phyloP scores from a whole-genome alignment of 2,888 invertebrate species.

The Blastobasis lacticolella region DNA sequence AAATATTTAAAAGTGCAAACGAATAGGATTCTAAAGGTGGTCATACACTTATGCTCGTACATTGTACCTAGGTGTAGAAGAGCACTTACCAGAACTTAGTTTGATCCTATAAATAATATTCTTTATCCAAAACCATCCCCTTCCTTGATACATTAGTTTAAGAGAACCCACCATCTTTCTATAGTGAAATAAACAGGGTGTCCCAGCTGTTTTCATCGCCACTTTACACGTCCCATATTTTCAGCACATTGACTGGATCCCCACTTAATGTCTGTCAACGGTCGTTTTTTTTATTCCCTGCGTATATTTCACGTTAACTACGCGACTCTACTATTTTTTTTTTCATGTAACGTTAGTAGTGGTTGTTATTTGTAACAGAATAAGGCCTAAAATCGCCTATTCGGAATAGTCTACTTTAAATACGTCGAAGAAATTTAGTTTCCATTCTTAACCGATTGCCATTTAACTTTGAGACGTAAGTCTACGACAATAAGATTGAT shows the following conservation, averaged over 20 bases:
- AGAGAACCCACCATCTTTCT: too few relatives aligned
- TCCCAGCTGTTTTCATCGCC: too few relatives aligned
- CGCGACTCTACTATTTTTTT: constrained; percentile 23
- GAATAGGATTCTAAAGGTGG: too few relatives aligned
- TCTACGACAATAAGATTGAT: neutral
- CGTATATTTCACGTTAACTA: constrained; percentile 58
- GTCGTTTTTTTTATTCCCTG: constrained; percentile 48
- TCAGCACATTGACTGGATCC: constrained; percentile 26
- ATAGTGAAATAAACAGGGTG: too few relatives aligned
- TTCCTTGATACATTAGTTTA: too few relatives aligned
- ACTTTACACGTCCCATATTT: constrained; percentile 14
- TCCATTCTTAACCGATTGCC: neutral
- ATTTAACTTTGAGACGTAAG: neutral
- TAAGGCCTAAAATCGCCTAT: constrained; percentile 5
- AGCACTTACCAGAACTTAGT: too few relatives aligned
- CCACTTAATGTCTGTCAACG: constrained; percentile 56
- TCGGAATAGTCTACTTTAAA: neutral
- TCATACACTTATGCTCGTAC: too few relatives aligned
- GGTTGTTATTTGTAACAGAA: neutral
- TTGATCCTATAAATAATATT: too few relatives aligned
- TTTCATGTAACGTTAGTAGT: too few relatives aligned
- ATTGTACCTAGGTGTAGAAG: too few relatives aligned
- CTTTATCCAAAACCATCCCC: too few relatives aligned
- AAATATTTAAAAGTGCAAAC: too few relatives aligned
- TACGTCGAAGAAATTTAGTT: neutral